Evolutionary conservation across 1,140 invertebrate genomes (phyloP), one percentile per base, ranked within the genome.

Genomic region (Leptinotarsa texana): DNA sequence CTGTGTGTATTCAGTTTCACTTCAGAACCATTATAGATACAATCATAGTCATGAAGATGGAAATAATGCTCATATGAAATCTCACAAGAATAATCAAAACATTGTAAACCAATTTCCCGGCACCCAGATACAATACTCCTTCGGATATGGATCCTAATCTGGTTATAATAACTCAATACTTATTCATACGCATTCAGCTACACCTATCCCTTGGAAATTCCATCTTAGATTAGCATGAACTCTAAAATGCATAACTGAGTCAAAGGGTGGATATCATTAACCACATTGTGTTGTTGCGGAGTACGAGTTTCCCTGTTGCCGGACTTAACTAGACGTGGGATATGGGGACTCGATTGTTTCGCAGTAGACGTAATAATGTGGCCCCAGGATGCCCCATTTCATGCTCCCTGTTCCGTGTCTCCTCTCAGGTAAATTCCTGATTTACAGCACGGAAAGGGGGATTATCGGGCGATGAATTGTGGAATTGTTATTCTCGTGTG

Each of bases 171-270:
- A 49, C 33, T 70, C 47, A 70, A 70, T 70, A 70, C 69, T 70
- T 70, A 70, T 70, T 70, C 69, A 70, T 70, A 22, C 42, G 47
- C 48, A 70, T 22, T 13, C 24, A 17, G 24, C 15, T 18, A 24
- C 22, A n/a, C 77, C 69, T 72, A 8, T 74, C 79, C 78, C 75
- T 6, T 27, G 77, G 75, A 77, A 75, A 74, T 71, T 73, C 72
- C 77, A 51, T 79, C 77, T 80, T 77, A 79, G 77, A 80, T 80
- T 80, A 74, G 72, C 57, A 74, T 61, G 75, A 77, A 80, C 79
- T 80, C 78, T 80, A 80, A 80, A 80, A 80, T 80, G 72, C 79
- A 80, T 80, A 79, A 80, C 79, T 80, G 72, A 80, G 74, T 77
- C 75, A 62, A 42, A 57, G 71, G 62, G 67, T 63, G 51, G 74